Percentiles rank a stretch among this genome's conserved stretches.
Evolutionary conservation across 1,140 invertebrate genomes (phyloP).

Genomic region (Zaprionus africanus): DNA sequence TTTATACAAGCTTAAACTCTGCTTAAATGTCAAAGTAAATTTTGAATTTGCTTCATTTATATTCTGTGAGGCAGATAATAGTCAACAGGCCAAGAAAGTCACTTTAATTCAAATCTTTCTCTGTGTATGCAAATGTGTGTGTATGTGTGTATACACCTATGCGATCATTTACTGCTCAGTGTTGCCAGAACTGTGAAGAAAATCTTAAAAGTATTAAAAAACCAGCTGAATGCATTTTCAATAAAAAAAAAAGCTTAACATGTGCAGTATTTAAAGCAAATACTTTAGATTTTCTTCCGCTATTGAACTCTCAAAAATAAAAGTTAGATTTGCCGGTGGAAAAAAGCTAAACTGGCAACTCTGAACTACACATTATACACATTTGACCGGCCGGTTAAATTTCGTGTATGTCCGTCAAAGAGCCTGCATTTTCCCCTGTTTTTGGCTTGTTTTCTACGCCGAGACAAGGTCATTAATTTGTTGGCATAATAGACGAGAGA

Average conservation of each 20-base stretch:
- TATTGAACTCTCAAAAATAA: no score
- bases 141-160: not conserved
- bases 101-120: not conserved
- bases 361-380: not conserved
- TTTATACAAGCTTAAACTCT: not conserved
- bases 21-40: not conserved
- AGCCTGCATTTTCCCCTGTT: slow-evolving; percentile 8
- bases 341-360: not conserved
- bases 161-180: not conserved
- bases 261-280: no score
- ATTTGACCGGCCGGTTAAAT: slow-evolving; percentile 27
- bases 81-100: not conserved
- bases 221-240: no score
- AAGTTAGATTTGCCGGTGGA: no score
- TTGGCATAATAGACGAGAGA: slow-evolving; percentile 26
- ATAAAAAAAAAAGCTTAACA: no score
- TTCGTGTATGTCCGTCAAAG: not conserved
- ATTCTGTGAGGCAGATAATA: not conserved
- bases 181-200: no score
- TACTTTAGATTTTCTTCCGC: no score
- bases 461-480: slow-evolving; percentile 43
- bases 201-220: no score
- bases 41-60: no score
- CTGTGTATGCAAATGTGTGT: not conserved
- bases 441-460: not conserved